Evolutionary conservation across 2,888 invertebrate genomes (phyloP).

Genomic region (Leptothorax acervorum): DNA sequence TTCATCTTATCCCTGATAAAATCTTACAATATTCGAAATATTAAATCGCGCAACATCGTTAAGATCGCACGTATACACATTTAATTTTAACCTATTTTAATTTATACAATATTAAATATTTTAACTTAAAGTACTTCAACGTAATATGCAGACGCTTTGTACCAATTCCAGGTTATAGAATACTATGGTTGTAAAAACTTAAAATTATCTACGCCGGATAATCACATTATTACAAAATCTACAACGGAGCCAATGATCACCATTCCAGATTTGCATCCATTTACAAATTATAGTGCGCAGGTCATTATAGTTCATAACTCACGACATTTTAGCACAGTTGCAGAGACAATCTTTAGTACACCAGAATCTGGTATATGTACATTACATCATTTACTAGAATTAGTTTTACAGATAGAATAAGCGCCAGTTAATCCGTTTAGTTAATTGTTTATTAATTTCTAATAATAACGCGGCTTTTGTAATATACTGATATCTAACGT

Average conservation of each 20-base stretch:
- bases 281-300: conserved; percentile 60
- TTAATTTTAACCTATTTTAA: background rate
- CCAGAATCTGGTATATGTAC: conserved; percentile 51
- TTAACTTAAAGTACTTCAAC: background rate
- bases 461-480: background rate
- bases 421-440: background rate
- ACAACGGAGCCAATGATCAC: background rate
- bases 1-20: background rate
- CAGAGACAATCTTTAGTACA: conserved; percentile 41
- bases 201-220: background rate
- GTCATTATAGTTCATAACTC: conserved; percentile 66
- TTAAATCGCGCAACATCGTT: background rate
- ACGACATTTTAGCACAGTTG: conserved; percentile 51
- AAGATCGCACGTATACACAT: background rate
- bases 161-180: conserved; percentile 24
- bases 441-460: background rate
- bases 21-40: background rate
- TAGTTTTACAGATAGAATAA: background rate
- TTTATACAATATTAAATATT: background rate
- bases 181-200: conserved; percentile 56
- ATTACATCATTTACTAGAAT: background rate
- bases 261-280: conserved; percentile 66
- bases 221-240: background rate
- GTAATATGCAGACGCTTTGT: background rate
- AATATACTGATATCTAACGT: background rate